Conservation (phyloP, 2,113 vertebrate species). For the Axis porcinus region DNA sequence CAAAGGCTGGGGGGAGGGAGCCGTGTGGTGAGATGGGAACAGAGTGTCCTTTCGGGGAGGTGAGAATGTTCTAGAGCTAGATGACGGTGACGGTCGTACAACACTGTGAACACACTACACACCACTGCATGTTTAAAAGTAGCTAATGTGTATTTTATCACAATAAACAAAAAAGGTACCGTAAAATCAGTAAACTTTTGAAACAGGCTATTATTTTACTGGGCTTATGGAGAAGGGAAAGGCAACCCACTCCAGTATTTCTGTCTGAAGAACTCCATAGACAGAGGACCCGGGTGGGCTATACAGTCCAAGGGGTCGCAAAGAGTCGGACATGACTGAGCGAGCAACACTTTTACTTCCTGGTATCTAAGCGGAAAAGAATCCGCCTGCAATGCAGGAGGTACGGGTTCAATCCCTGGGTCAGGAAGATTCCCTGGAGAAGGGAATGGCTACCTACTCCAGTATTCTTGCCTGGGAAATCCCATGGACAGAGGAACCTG, state of each 20-base stretch:
- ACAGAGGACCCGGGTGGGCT: neutral
- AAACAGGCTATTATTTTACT: neutral
- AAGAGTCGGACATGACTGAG: neutral
- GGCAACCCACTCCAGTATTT: neutral
- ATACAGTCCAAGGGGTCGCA: neutral
- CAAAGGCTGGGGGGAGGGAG: neutral
- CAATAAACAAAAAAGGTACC: neutral
- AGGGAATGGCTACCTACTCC: neutral
- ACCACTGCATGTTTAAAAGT: neutral
- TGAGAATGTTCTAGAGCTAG: neutral
- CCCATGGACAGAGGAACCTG: neutral
- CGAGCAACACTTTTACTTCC: neutral
- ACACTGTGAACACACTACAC: neutral
- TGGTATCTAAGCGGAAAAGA: neutral
- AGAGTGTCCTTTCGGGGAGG: neutral
- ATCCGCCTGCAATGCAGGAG: neutral
- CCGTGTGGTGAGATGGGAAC: neutral
- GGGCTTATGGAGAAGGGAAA: neutral
- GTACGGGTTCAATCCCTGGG: neutral
- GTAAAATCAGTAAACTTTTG: neutral
- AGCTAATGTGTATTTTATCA: neutral
- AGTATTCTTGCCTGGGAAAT: neutral
- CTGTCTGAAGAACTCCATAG: neutral
- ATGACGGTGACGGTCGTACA: rapidly evolving
- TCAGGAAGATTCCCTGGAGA: neutral